A percentile compares a stretch with the other conserved stretches of the same genome.
Conservation (phyloP, 2,888 invertebrate genomes). For the Hypomecis atomaria region DNA sequence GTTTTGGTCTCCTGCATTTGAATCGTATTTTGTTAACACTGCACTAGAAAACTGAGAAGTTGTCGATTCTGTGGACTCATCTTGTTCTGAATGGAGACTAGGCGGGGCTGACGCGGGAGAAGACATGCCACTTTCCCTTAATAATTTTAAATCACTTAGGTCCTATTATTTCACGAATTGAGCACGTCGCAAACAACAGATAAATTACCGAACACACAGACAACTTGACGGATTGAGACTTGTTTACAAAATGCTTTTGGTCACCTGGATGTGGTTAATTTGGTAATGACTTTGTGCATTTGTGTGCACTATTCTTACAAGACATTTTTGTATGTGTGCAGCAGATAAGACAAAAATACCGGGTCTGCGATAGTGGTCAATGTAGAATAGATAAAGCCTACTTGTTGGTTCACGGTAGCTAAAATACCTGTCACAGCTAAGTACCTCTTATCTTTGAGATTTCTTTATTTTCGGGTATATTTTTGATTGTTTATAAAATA, state of each 20-base stretch:
- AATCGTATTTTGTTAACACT: conserved; percentile 50
- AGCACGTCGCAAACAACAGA: conserved; percentile 35
- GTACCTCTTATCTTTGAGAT: conserved; percentile 15
- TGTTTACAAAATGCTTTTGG: conserved; percentile 82
- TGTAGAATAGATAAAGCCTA: conserved; percentile 68
- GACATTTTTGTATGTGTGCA: conserved; percentile 68
- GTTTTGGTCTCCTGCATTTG: conserved; percentile 44
- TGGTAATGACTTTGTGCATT: conserved; percentile 77
- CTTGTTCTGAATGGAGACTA: conserved; percentile 63
- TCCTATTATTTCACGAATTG: conserved; percentile 4
- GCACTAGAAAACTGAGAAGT: conserved; percentile 62
- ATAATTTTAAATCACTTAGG: conserved; percentile 23
- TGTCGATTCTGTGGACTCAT: conserved; percentile 64
- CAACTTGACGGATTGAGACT: conserved; percentile 72
- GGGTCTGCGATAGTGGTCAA: conserved; percentile 73
- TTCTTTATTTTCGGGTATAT: too few species aligned
- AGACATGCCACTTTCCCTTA: conserved; percentile 56
- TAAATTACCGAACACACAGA: conserved; percentile 58
- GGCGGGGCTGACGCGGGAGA: conserved; percentile 64
- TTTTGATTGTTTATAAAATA: background rate
- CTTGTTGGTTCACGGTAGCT: conserved; percentile 77
- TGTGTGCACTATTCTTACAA: conserved; percentile 71
- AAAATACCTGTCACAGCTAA: conserved; percentile 69
- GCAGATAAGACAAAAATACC: conserved; percentile 78
- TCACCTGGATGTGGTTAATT: conserved; percentile 81